phyloP scores from a whole-genome alignment of 2,888 invertebrate species.

The Epistrophe grossulariae region DNA sequence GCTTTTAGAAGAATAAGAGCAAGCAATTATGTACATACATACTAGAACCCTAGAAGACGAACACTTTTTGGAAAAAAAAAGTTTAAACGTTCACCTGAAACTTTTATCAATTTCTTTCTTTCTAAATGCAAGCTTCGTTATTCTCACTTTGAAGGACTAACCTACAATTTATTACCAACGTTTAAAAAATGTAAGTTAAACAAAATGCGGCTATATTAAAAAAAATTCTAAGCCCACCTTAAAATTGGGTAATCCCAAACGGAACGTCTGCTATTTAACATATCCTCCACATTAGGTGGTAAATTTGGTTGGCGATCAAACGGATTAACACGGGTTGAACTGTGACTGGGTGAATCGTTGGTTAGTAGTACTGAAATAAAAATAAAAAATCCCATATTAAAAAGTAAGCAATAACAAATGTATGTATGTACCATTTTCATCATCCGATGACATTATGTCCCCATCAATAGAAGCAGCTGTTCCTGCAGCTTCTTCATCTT shows the following conservation, averaged over 20 bases:
- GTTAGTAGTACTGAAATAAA: conserved; percentile 78
- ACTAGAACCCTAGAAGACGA: too few species aligned
- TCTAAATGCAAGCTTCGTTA: too few species aligned
- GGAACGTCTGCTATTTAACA: conserved; percentile 77
- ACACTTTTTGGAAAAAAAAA: too few species aligned
- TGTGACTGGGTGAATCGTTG: conserved; percentile 74
- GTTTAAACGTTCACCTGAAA: too few species aligned
- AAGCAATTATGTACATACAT: too few species aligned
- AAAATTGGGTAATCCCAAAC: conserved; percentile 80
- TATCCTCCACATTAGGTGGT: conserved; percentile 80
- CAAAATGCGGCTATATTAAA: too few species aligned
- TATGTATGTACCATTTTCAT: conserved; percentile 80
- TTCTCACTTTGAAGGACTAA: too few species aligned
- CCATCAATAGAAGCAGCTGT: conserved; percentile 75
- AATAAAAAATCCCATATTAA: background rate
- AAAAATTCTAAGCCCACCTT: conserved; percentile 76
- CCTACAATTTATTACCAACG: too few species aligned
- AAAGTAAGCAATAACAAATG: background rate
- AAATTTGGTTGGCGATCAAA: conserved; percentile 82
- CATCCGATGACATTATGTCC: conserved; percentile 80
- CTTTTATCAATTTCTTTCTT: too few species aligned
- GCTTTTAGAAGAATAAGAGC: too few species aligned
- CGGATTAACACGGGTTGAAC: conserved; percentile 81
- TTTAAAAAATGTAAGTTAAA: too few species aligned
- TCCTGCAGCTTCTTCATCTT: conserved; percentile 69